These are phyloP conservation scores for Delichon dasypus DNA, from an alignment of 2,797 vertebrate species.

Conservation along the genomic window DNA sequence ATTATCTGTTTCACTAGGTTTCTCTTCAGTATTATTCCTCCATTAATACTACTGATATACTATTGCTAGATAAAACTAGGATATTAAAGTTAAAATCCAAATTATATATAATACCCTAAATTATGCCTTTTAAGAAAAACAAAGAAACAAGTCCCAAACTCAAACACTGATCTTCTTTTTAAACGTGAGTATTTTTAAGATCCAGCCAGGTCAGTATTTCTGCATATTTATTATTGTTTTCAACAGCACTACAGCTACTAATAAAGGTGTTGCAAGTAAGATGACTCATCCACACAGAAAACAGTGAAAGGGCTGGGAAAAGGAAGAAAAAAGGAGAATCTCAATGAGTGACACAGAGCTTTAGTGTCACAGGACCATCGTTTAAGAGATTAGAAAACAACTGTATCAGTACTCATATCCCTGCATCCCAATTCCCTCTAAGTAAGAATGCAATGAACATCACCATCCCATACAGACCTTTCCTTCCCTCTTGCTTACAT, in stretches of 20 bases:
- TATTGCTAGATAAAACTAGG: not conserved
- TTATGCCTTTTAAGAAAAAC: not conserved
- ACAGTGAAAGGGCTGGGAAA: not conserved
- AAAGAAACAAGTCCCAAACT: not conserved
- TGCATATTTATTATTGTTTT: not conserved
- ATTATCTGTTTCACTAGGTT: not conserved
- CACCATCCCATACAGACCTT: not conserved
- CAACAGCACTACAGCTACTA: not conserved
- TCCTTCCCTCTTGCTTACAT: not conserved
- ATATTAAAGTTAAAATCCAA: not conserved
- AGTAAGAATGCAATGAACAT: not conserved
- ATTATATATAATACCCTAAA: not conserved
- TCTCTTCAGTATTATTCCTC: not conserved
- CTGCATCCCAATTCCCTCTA: not conserved
- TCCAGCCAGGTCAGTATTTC: not conserved
- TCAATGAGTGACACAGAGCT: not conserved
- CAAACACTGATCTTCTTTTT: not conserved
- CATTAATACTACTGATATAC: not conserved
- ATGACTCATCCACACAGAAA: not conserved
- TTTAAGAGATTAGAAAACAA: not conserved
- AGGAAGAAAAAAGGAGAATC: not conserved
- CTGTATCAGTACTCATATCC: not conserved
- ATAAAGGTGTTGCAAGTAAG: not conserved
- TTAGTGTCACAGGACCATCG: not conserved
- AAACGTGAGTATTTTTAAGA: not conserved